Evolutionary conservation across 64 coral and sea anemone species (phyloP).

Genomic region (Stichodactyla helianthus): DNA sequence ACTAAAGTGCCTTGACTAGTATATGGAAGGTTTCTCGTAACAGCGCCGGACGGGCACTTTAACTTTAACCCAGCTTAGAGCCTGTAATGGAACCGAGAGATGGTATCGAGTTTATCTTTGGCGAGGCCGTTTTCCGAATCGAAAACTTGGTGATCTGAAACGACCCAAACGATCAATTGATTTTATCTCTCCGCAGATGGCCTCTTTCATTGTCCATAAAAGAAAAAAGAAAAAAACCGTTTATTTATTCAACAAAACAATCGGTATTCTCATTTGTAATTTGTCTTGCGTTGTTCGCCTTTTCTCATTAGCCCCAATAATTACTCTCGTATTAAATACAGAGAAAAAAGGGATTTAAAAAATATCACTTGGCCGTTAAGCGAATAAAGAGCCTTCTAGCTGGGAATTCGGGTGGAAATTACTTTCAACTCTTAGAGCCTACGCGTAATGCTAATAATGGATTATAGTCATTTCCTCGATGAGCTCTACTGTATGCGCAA

Average conservation of each 20-base stretch:
- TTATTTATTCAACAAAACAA: conserved; percentile 14
- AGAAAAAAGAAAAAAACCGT: no score
- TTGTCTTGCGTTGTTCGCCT: neutral
- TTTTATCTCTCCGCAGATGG: conserved; percentile 18
- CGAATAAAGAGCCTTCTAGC: neutral
- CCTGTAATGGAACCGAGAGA: neutral
- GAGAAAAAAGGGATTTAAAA: neutral
- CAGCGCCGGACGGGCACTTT: neutral
- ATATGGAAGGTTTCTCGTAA: neutral
- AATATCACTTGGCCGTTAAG: neutral
- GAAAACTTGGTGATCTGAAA: conserved; percentile 22
- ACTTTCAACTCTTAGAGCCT: conserved; percentile 3
- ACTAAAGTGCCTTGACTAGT: neutral
- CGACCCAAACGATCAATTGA: conserved; percentile 19
- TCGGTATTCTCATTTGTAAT: conserved; percentile 12
- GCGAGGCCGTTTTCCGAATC: conserved; percentile 13
- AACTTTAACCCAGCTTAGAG: neutral
- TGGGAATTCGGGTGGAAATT: neutral
- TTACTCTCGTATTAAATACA: conserved; percentile 4
- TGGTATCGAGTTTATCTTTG: neutral
- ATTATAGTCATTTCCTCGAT: conserved; percentile 14
- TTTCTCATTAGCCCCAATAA: conserved; percentile 23
- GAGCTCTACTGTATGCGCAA: neutral
- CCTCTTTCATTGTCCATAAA: neutral
- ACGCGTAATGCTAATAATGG: neutral